Conservation (phyloP, 35 echinoderm and acorn worm genomes). For the Ophioderma brevispina region DNA sequence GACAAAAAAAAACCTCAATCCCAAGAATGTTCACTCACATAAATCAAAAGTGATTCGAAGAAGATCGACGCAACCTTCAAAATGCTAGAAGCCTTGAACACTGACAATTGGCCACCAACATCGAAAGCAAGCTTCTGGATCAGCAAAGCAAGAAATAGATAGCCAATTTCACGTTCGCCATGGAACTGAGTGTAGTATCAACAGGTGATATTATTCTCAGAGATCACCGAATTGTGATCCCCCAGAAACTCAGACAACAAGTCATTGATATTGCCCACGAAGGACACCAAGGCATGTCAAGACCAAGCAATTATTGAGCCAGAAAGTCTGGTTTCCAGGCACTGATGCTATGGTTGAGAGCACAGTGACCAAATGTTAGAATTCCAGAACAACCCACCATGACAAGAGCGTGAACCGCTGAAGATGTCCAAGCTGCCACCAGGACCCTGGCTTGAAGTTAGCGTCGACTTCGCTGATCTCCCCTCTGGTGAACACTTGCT, state of each 20-base stretch:
- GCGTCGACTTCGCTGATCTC: constrained; percentile 60
- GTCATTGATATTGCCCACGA: constrained; percentile 70
- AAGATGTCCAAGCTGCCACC: constrained; percentile 33
- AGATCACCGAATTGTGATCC: constrained; percentile 72
- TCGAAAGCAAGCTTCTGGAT: background rate
- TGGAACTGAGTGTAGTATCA: background rate
- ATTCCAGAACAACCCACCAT: constrained; percentile 44
- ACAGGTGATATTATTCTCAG: constrained; percentile 27
- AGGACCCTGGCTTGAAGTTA: constrained; percentile 50
- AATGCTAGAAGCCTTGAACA: no score
- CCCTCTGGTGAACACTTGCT: constrained; percentile 47
- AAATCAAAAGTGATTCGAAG: no score
- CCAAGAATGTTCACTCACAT: no score
- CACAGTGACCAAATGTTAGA: constrained; percentile 39
- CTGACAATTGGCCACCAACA: no score
- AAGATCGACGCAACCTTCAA: no score
- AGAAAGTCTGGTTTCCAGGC: constrained; percentile 82
- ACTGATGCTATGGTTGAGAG: constrained; percentile 49
- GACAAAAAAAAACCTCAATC: no score
- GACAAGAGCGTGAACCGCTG: constrained; percentile 16
- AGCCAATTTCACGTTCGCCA: background rate
- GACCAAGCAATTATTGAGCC: constrained; percentile 64
- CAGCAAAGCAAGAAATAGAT: background rate
- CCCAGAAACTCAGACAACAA: constrained; percentile 29
- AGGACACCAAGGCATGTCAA: constrained; percentile 71